Evolutionary conservation across 2,888 invertebrate genomes (phyloP), one percentile per base, ranked within the genome.

Genomic region (Melikaiella ostensackeni): DNA sequence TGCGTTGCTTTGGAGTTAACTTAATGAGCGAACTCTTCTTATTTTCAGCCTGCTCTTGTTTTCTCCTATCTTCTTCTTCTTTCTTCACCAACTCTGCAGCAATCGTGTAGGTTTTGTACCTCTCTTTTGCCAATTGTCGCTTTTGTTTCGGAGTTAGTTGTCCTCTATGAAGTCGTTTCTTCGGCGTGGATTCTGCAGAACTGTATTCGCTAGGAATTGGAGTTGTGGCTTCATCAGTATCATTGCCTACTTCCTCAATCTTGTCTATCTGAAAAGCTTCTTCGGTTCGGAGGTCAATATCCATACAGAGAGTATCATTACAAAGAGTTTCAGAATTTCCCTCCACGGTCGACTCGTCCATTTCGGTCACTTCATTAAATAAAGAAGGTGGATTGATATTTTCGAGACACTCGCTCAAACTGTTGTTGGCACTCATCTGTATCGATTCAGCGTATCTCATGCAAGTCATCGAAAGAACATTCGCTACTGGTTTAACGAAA

Each of bases 101-200:
- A 59, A 97, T 96, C 0, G 96, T 97, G 88, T 97, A 97, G 0
- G 97, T 97, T 89, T 95, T 96, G 88, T 95, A 97, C 79, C 97
- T 94, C 85, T 97, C 96, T 88, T 96, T 96, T 2, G 95, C 94
- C 55, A 95, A 90, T 83, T 94, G 94, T 59, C 97, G 92, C 86
- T 95, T 95, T 88, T 97, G 96, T 90, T 96, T 97, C 0, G 96
- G 96, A 0, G 96, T 97, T 78, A 96, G 87, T 74, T 90, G 89
- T 78, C 62, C 84, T 1, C 92, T 92, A 75, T 92, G 91, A 5
- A 81, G 75, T 38, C 93, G 93, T 85, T 94, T 95, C 83, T 95
- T 95, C 0, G 96, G 96, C 0, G 96, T 96, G 0, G 96, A 95
- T 85, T 96, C 96, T 0, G 95, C 94, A 73, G 96, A 96, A 75